phyloP scores from a whole-genome alignment of 1,140 invertebrate species.

The Calliopsis andreniformis region DNA sequence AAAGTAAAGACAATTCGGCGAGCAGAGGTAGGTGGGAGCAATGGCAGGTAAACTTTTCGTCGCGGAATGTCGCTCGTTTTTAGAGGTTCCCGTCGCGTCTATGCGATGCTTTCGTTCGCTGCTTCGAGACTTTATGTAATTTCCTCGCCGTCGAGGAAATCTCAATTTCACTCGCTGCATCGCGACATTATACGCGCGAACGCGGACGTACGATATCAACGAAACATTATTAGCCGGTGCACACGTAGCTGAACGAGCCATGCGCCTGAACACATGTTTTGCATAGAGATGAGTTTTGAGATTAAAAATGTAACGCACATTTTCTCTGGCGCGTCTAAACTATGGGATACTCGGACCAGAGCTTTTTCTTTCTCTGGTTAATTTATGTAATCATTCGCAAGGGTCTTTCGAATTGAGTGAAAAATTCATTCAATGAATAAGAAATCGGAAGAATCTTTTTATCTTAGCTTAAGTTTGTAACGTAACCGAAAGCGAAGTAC shows the following conservation, averaged over 20 bases:
- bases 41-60: conserved; percentile 5
- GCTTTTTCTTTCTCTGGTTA: conserved; percentile 43
- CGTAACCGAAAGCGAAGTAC: not conserved
- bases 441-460: no score
- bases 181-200: not conserved
- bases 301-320: conserved; percentile 63
- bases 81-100: conserved; percentile 1
- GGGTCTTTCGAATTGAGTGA: conserved; percentile 4
- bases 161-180: not conserved
- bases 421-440: no score
- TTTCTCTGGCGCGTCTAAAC: not conserved
- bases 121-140: conserved; percentile 6
- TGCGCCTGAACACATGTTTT: conserved; percentile 43
- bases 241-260: conserved; percentile 31
- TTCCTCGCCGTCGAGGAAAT: not conserved
- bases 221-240: conserved; percentile 48
- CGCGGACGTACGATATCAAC: conserved; percentile 26
- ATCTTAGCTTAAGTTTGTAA: no score
- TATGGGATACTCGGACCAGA: conserved; percentile 9
- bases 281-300: conserved; percentile 62
- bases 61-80: conserved; percentile 19
- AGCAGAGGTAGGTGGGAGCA: not conserved
- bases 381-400: conserved; percentile 21
- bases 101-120: not conserved
- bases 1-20: not conserved